A percentile compares a stretch with the other conserved stretches of the same genome.
phyloP scores from a whole-genome alignment of 2,113 vertebrate genomes.

The Panthera uncia region DNA sequence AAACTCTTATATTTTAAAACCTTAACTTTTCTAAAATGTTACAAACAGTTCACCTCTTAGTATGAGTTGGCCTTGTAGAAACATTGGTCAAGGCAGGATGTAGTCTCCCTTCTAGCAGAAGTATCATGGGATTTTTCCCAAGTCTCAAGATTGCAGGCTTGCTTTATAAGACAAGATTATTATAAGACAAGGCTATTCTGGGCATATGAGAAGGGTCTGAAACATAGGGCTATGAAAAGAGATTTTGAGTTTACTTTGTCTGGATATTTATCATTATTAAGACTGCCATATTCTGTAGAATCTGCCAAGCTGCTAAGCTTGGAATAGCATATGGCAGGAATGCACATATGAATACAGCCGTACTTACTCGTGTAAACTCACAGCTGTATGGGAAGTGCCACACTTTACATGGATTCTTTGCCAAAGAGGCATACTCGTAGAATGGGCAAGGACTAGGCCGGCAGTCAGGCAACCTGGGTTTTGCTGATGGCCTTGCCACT shows the following conservation, averaged over 20 bases:
- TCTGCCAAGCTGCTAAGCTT: constrained; percentile 58
- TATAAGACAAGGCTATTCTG: not conserved
- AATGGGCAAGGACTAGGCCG: too few species aligned
- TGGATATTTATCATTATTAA: constrained; percentile 67
- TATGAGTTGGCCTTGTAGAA: constrained; percentile 50
- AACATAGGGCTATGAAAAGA: constrained; percentile 70
- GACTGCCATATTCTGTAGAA: constrained; percentile 61
- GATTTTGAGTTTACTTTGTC: constrained; percentile 66
- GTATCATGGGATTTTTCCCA: constrained; percentile 16
- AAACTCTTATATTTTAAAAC: not conserved
- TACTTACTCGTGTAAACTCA: not conserved
- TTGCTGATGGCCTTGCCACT: not conserved
- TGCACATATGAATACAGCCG: not conserved
- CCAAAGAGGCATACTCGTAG: not conserved
- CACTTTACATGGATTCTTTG: not conserved
- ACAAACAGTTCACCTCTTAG: constrained; percentile 1
- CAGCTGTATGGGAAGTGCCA: not conserved
- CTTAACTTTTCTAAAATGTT: not conserved
- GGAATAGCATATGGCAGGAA: constrained; percentile 38
- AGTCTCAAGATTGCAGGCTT: constrained; percentile 54
- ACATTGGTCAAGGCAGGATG: constrained; percentile 8
- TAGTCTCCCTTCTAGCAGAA: not conserved
- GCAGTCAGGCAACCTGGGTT: not conserved
- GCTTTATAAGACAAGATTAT: constrained; percentile 34
- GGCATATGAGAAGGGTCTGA: constrained; percentile 56